These are phyloP conservation scores for Philereme transversata DNA, from an alignment of 2,888 invertebrate genomes.

Conservation along the genomic window DNA sequence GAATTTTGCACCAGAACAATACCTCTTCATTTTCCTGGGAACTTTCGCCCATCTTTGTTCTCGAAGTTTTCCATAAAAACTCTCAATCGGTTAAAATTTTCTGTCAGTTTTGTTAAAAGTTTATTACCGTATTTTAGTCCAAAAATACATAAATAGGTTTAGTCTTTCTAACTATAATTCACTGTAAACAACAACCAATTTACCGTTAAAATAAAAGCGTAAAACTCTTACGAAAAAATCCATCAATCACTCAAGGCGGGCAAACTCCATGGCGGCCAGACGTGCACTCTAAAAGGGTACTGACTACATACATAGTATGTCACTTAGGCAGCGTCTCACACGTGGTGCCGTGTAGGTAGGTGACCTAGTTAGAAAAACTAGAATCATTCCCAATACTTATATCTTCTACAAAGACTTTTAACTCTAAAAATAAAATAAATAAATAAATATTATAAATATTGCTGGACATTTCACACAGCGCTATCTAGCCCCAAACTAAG, in stretches of 20 bases:
- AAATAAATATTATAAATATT: too few species aligned
- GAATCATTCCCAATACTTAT: not conserved
- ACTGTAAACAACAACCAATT: slow-evolving; percentile 21
- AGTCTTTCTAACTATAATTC: not conserved
- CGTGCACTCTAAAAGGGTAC: slow-evolving; percentile 31
- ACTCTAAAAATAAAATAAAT: too few species aligned
- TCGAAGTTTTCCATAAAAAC: slow-evolving; percentile 15
- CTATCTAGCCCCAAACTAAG: too few species aligned
- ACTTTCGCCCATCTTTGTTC: slow-evolving; percentile 28
- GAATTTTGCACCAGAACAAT: slow-evolving; percentile 38
- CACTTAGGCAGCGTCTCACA: slow-evolving; percentile 3
- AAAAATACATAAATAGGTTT: too few species aligned
- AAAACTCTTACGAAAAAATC: slow-evolving; percentile 19
- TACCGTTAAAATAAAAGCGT: slow-evolving; percentile 21
- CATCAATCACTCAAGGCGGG: slow-evolving; percentile 28
- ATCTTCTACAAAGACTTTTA: too few species aligned
- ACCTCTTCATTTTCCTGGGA: slow-evolving; percentile 31
- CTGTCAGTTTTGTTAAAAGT: not conserved
- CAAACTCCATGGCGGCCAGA: slow-evolving; percentile 17
- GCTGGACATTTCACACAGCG: too few species aligned
- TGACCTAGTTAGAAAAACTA: not conserved
- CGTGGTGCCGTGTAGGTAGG: not conserved
- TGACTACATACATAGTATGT: slow-evolving; percentile 2
- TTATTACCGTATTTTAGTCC: not conserved
- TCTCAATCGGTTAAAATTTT: not conserved